Evolutionary conservation across 2,797 vertebrate genomes (phyloP).

Genomic region (Artibeus jamaicensis): DNA sequence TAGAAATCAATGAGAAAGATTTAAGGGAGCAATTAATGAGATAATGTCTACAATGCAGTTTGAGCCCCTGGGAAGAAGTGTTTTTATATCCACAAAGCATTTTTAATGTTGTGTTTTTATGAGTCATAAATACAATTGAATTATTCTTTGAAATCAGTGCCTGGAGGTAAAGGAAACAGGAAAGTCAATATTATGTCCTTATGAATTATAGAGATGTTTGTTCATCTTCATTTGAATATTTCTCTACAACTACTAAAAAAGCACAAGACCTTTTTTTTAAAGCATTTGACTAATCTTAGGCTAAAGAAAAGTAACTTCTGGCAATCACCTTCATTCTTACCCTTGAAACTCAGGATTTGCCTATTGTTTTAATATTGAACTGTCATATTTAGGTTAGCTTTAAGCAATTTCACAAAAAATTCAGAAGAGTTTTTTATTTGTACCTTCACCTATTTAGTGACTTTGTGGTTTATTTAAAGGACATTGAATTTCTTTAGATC

Average conservation of each 20-base stretch:
- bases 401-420: slow-evolving; percentile 28
- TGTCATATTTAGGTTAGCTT: slow-evolving; percentile 28
- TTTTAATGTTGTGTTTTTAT: slow-evolving; percentile 42
- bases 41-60: slow-evolving; percentile 67
- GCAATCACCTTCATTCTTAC: not conserved
- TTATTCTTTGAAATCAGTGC: slow-evolving; percentile 16
- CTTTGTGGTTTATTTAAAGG: slow-evolving; percentile 63
- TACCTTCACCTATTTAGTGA: slow-evolving; percentile 20
- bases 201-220: not conserved
- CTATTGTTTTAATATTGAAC: slow-evolving; percentile 39
- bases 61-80: slow-evolving; percentile 51
- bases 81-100: slow-evolving; percentile 29
- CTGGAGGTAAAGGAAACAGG: not conserved
- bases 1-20: slow-evolving; percentile 71
- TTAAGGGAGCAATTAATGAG: slow-evolving; percentile 70
- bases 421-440: not conserved
- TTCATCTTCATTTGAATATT: slow-evolving; percentile 42
- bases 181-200: slow-evolving; percentile 26
- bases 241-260: slow-evolving; percentile 7
- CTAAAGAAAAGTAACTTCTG: not conserved
- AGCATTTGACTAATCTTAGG: not conserved
- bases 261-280: not conserved
- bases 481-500: not conserved
- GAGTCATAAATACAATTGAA: slow-evolving; percentile 51
- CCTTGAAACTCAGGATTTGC: not conserved